Percentiles rank a stretch among this genome's conserved stretches.
Conservation (phyloP, 2,797 vertebrate species). For the Mus caroli region DNA sequence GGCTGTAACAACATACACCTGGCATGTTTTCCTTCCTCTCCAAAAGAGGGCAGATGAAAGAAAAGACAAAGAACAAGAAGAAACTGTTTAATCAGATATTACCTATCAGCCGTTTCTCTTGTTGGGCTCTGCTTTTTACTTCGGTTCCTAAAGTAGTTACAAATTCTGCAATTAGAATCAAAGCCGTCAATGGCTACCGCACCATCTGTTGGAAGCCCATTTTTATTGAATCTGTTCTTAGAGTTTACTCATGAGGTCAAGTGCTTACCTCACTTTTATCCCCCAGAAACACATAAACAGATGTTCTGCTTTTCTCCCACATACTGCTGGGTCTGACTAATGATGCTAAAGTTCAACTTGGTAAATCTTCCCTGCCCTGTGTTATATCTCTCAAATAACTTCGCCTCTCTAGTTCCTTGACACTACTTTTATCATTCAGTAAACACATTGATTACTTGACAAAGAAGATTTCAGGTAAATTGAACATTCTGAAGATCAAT, state of each 20-base stretch:
- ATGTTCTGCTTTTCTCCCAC: slow-evolving; percentile 66
- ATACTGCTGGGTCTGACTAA: slow-evolving; percentile 65
- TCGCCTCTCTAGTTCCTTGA: slow-evolving; percentile 67
- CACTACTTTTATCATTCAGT: slow-evolving; percentile 76
- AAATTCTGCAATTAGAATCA: slow-evolving; percentile 35
- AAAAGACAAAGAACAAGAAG: slow-evolving; percentile 6
- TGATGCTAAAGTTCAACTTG: slow-evolving; percentile 69
- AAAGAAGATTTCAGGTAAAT: slow-evolving; percentile 76
- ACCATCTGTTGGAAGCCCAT: slow-evolving; percentile 2
- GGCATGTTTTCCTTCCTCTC: not conserved
- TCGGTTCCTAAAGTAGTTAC: slow-evolving; percentile 23
- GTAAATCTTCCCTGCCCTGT: slow-evolving; percentile 52
- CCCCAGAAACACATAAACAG: slow-evolving; percentile 13
- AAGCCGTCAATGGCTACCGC: not conserved
- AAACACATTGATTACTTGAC: slow-evolving; percentile 79
- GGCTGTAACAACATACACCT: not conserved
- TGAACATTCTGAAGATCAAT: slow-evolving; percentile 69
- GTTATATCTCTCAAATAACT: slow-evolving; percentile 63
- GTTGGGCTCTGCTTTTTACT: slow-evolving; percentile 33
- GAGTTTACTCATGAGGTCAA: slow-evolving; percentile 60
- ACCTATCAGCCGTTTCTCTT: not conserved
- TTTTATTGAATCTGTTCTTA: slow-evolving; percentile 54
- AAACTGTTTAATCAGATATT: not conserved
- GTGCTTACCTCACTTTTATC: slow-evolving; percentile 64
- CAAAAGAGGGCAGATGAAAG: not conserved